Evolutionary conservation across 2,888 invertebrate genomes (phyloP).

Genomic region (Brachylomia viminalis): DNA sequence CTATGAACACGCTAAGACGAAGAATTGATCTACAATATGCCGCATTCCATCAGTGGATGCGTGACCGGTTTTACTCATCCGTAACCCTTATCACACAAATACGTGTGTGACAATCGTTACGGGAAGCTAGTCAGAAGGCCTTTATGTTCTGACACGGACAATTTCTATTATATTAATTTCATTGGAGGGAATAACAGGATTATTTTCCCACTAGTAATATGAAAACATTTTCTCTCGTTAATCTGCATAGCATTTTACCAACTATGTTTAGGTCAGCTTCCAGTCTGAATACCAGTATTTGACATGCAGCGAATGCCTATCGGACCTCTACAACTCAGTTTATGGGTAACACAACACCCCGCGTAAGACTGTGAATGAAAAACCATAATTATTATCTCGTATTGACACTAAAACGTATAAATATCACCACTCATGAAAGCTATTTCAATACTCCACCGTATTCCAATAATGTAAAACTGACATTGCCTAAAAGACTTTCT

Average conservation of each 20-base stretch:
- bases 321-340: no score
- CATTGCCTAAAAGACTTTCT: constrained; percentile 6
- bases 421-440: no score
- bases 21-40: no score
- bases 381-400: not conserved
- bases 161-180: not conserved
- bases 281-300: no score
- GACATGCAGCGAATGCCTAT: not conserved
- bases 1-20: no score
- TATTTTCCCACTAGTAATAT: no score
- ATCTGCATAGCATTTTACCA: not conserved
- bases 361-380: no score
- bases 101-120: no score
- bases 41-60: not conserved
- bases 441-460: not conserved
- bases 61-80: not conserved
- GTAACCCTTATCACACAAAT: no score
- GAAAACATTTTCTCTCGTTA: no score
- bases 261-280: not conserved
- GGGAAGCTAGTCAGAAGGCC: not conserved
- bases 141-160: not conserved
- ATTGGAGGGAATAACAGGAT: not conserved
- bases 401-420: not conserved
- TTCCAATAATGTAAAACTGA: not conserved
- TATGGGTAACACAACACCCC: no score